These are phyloP conservation scores for Idaea straminata DNA, from an alignment of 2,888 invertebrate genomes.

Conservation along the genomic window DNA sequence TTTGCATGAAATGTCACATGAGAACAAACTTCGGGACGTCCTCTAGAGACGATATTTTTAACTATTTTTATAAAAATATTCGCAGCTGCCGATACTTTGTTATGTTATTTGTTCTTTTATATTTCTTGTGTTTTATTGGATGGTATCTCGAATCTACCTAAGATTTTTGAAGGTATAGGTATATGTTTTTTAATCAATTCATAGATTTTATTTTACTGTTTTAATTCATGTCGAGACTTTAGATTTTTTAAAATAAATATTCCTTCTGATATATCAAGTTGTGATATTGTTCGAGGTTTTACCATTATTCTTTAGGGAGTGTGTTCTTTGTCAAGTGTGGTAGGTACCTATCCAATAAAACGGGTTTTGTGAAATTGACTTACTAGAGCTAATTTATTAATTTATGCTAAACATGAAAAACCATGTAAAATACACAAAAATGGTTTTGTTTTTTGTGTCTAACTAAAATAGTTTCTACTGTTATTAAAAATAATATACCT, in stretches of 20 bases:
- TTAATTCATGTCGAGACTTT: not conserved
- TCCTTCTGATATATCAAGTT: too few relatives aligned
- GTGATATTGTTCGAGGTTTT: too few relatives aligned
- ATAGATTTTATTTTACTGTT: not conserved
- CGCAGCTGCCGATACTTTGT: conserved; percentile 29
- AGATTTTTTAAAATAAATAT: not conserved
- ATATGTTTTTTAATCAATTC: not conserved
- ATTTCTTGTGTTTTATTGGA: not conserved
- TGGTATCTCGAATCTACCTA: not conserved
- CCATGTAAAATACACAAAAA: too few relatives aligned
- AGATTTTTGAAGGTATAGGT: not conserved
- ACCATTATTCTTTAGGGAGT: too few relatives aligned
- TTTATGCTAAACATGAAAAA: too few relatives aligned
- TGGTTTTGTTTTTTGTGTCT: too few relatives aligned
- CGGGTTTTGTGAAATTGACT: too few relatives aligned
- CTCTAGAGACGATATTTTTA: conserved; percentile 44
- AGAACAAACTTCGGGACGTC: conserved; percentile 39
- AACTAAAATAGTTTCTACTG: too few relatives aligned
- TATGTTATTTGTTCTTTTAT: conserved; percentile 2
- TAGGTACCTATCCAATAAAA: too few relatives aligned
- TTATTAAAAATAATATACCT: too few relatives aligned
- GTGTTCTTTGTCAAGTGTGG: too few relatives aligned
- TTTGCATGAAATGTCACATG: conserved; percentile 64
- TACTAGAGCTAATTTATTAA: too few relatives aligned
- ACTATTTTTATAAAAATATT: conserved; percentile 46